Evolutionary conservation across 1,140 invertebrate species (phyloP), one percentile per base, ranked within the genome.

Genomic region (Drusus annulatus): DNA sequence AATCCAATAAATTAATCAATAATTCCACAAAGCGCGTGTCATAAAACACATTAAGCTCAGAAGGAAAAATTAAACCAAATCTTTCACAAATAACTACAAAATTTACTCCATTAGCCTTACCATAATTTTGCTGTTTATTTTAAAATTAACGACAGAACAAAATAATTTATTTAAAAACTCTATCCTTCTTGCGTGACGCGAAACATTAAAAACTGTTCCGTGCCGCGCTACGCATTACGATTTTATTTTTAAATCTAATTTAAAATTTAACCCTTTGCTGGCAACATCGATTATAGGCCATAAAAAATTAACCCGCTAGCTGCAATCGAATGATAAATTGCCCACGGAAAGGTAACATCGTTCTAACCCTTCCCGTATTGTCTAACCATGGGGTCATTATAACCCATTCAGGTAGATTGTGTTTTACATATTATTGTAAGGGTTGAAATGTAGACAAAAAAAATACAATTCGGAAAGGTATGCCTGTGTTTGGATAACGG

Each of bases 271-370:
- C 81, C 81, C 81, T 76, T 83, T 77, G 28, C 76, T 56, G 50
- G 71, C 78, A 83, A 80, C 79, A 83, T 83, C 81, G 81, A 83
- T 83, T 83, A 83, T 78, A 63, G 74, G 81, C 81, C 79, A 80
- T 83, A 83, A 83, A 83, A 82, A 83, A 83, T 83, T 83, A 80
- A 80, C 75, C 69, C 79, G 68, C 58, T 69, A 78, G 71, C 74
- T 56, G 81, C 74, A 80, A 60, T 78, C 31, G 81, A 83, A 83
- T 83, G 79, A 83, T 80, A 83, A 83, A 83, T 83, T 80, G 71
- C 76, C 76, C 60, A 78, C 50, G 58, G 62, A 52, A 63, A 76
- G 54, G 74, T 60, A 76, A 60, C 74, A 60, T 76, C 68, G 45
- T 71, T 71, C 31, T 28, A 51, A 51, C 68, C 31, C 68, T 71